Conservation (phyloP, 2,888 invertebrate genomes). For the Dryococelus australis region DNA sequence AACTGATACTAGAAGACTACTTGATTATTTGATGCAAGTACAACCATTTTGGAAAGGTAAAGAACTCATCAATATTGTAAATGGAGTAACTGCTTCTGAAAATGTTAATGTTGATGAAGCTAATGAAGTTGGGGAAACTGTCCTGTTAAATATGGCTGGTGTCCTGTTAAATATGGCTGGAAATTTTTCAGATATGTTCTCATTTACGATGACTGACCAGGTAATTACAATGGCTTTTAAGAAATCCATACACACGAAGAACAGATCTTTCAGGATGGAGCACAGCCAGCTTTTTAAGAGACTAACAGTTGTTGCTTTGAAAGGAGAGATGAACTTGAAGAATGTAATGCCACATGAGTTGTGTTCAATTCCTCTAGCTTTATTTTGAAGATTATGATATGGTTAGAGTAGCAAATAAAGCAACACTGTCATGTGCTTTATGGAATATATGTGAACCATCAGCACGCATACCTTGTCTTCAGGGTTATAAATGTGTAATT, state of each 20-base stretch:
- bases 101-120: conserved; percentile 12
- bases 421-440: neutral
- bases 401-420: neutral
- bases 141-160: no score
- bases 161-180: neutral
- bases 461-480: no score
- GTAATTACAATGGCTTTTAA: no score
- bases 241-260: neutral
- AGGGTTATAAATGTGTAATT: conserved; percentile 5
- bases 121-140: conserved; percentile 11
- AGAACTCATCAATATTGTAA: conserved; percentile 17
- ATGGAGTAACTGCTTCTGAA: neutral
- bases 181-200: conserved; percentile 19
- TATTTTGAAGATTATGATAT: conserved; percentile 20
- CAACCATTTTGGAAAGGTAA: conserved; percentile 24
- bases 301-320: neutral
- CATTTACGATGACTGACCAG: no score
- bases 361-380: neutral
- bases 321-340: conserved; percentile 18
- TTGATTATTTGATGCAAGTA: neutral
- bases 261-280: neutral
- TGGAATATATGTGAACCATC: no score
- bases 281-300: neutral
- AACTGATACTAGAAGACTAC: neutral
- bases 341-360: neutral